Evolutionary conservation across 2,797 vertebrate genomes (phyloP), one percentile per base, ranked within the genome.

Genomic region (Sphenodon punctatus): DNA sequence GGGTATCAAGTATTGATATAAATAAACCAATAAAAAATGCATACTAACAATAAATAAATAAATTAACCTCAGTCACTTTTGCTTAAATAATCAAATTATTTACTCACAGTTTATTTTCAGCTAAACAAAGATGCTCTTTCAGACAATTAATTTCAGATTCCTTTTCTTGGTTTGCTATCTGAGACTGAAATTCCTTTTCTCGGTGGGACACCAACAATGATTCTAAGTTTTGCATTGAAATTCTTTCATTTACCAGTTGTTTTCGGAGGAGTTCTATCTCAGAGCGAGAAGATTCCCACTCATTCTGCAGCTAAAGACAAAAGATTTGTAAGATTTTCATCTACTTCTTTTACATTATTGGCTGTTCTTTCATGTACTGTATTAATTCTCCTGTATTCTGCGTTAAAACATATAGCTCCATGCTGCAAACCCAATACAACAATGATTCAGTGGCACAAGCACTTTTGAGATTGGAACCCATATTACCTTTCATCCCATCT

Each of bases 101-200:
- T 80, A 94, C 96, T 95, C 85, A 97, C 94, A 95, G 93, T 91
- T 95, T 96, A 78, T 91, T 96, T 88, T 97, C 94, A 38, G 91
- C 90, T 84, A 94, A 82, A 89, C 89, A 88, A 88, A 97, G 95
- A 63, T 96, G 95, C 75, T 97, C 95, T 84, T 93, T 93, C 51
- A 96, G 94, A 87, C 97, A 84, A 56, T 96, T 94, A 82, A 97
- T 94, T 93, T 97, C 95, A 48, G 95, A 92, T 63, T 96, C 93
- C 78, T 95, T 95, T 85, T 96, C 96, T 84, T 97, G 94, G 58
- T 91, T 93, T n/a, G 79, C 94, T 80, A 91, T 93, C 73, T 96
- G 92, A 65, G 89, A 90, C 63, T 92, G 75, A 85, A 95, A 93
- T 72, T 96, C 94, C 59, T 94, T 96, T 89, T 97, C 96, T 73